Conservation (phyloP, 2,113 vertebrate genomes). For the Istiophorus platypterus region DNA sequence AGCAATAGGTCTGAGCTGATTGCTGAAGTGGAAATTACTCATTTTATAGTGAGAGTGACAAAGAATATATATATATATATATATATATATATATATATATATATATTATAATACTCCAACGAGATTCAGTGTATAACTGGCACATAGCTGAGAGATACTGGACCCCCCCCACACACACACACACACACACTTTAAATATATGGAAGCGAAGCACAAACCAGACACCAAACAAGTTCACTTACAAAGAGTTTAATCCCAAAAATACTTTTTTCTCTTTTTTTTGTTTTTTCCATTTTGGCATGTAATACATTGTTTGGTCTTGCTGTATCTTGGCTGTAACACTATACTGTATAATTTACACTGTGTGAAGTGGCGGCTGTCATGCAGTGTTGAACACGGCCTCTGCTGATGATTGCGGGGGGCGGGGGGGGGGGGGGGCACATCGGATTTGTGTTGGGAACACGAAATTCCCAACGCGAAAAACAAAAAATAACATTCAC, state of each 20-base stretch:
- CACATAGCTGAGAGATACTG: neutral
- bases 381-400: constrained; percentile 60
- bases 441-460: neutral
- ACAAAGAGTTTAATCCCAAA: constrained; percentile 71
- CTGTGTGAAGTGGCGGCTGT: constrained; percentile 33
- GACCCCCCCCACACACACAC: neutral
- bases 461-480: neutral
- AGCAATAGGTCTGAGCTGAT: neutral
- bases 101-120: too few relatives aligned
- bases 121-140: neutral
- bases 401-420: constrained; percentile 23
- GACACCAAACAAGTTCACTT: constrained; percentile 42
- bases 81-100: too few relatives aligned
- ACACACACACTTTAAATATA: too few relatives aligned
- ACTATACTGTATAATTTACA: constrained; percentile 42
- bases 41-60: neutral
- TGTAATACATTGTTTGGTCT: constrained; percentile 66
- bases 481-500: neutral
- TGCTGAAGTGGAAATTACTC: too few relatives aligned
- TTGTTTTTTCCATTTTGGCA: constrained; percentile 50
- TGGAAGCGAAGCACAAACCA: neutral
- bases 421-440: constrained; percentile 35
- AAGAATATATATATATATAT: too few relatives aligned
- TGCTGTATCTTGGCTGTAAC: constrained; percentile 63
- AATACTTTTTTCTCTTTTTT: constrained; percentile 65